These are phyloP conservation scores for Eurystomus glaucurus DNA, from an alignment of 2,797 vertebrate genomes.

Conservation along the genomic window DNA sequence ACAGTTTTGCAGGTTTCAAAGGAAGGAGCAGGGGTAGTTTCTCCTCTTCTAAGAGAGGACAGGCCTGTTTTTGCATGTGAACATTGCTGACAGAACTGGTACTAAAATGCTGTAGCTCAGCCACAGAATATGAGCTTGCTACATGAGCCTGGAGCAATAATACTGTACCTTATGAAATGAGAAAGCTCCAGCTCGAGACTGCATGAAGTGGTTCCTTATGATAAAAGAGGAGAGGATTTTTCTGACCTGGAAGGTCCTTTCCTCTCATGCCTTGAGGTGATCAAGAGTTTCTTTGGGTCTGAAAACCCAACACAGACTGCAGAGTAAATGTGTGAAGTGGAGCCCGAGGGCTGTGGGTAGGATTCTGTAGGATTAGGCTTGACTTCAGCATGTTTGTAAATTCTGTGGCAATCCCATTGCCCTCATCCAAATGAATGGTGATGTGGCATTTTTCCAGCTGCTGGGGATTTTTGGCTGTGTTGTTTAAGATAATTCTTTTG, in stretches of 20 bases:
- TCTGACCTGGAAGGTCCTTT: background rate
- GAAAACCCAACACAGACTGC: background rate
- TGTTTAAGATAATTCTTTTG: background rate
- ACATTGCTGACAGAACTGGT: background rate
- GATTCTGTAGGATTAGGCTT: background rate
- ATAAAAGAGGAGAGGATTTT: background rate
- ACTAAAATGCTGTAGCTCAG: background rate
- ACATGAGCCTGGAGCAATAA: background rate
- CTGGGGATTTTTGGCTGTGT: background rate
- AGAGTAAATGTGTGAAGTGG: background rate
- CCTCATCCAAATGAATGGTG: background rate
- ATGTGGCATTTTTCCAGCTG: background rate
- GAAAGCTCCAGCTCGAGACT: background rate
- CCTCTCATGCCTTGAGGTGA: background rate
- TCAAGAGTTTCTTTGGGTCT: background rate
- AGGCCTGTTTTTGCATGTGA: background rate
- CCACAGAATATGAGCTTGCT: background rate
- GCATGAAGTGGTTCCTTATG: background rate
- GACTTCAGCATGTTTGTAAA: background rate
- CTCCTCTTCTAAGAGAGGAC: accelerated
- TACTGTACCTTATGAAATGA: too few relatives aligned
- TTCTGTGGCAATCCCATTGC: background rate
- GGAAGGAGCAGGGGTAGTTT: accelerated
- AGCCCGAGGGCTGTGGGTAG: accelerated
- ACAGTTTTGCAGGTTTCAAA: background rate